Evolutionary conservation across 2,113 vertebrate species (phyloP).

Genomic region (Pedetes capensis): DNA sequence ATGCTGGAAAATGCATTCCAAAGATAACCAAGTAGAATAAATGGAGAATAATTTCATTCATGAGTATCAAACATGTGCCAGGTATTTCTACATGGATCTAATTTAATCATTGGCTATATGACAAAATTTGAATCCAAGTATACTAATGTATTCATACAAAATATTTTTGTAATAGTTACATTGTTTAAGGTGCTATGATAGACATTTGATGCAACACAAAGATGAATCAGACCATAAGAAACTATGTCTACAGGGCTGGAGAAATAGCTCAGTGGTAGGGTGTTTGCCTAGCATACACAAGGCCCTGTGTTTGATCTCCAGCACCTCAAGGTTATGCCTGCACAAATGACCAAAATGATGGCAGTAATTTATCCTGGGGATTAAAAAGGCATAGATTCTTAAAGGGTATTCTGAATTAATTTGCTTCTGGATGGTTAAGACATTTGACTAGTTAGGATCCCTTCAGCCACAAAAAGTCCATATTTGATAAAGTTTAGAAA

Average conservation of each 20-base stretch:
- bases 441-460: not conserved
- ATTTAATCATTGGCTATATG: not conserved
- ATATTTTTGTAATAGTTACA: not conserved
- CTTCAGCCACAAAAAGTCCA: not conserved
- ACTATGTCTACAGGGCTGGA: not conserved
- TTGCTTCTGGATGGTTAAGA: not conserved
- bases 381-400: not conserved
- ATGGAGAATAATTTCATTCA: not conserved
- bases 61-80: not conserved
- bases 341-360: not conserved
- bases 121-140: not conserved
- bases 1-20: not conserved
- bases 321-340: too few relatives aligned
- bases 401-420: not conserved
- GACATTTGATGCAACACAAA: not conserved
- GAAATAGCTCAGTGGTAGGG: too few relatives aligned
- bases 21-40: not conserved
- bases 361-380: not conserved
- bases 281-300: too few relatives aligned
- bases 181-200: not conserved
- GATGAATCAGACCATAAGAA: not conserved
- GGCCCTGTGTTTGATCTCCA: too few relatives aligned
- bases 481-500: not conserved
- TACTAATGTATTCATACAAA: too few relatives aligned
- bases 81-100: not conserved